Base-by-base conservation (phyloP, 2,888 invertebrate genomes). In the Patella depressa region DNA sequence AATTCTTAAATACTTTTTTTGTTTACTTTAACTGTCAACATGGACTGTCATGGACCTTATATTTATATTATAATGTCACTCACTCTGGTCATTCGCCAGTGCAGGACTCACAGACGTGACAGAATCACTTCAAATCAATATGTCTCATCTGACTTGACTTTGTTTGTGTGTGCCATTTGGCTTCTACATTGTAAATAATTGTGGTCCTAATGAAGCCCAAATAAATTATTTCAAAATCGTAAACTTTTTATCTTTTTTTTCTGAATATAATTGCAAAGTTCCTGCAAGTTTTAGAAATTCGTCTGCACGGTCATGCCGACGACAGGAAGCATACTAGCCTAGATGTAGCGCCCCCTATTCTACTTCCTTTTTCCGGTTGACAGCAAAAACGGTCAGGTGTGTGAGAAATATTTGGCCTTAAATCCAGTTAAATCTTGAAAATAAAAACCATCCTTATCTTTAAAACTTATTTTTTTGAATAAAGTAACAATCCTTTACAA, bases 381-480 rank as follows among this genome's bases (percentile, higher is more conserved):
- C 54, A n/a, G 54, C 17, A 55, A 24, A 70, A 55, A n/a, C 54
- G 54, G 75, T 70, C 75, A 75, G 75, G 75, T 75, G 75, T 71
- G 75, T 75, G 75, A 55, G 12, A 54, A 53, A 71, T 71, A 70
- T 24, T 55, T 70, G 55, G 29, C 12, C 15, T 9, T 70, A 71
- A 75, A 57, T 57, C 55, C 29, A 53, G n/a, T 53, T 45, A 65
- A 53, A 74, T 55, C 54, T n/a, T 45, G 24, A 11, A 11, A 24
- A 12, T 65, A 19, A 7, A 14, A 19, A 5, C 24, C 65, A 19
- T 24, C 24, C 65, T 3, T 19, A 9, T 24, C 12, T 24, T 65
- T 65, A 19, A 24, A 24, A 24, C 65, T 65, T 24, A 24, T 19
- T 65, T 65, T 24, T 65, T 24, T 65, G 11, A 65, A 65, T 65